Evolutionary conservation across 2,797 vertebrate species (phyloP).

Genomic region (Neomorphus geoffroyi): DNA sequence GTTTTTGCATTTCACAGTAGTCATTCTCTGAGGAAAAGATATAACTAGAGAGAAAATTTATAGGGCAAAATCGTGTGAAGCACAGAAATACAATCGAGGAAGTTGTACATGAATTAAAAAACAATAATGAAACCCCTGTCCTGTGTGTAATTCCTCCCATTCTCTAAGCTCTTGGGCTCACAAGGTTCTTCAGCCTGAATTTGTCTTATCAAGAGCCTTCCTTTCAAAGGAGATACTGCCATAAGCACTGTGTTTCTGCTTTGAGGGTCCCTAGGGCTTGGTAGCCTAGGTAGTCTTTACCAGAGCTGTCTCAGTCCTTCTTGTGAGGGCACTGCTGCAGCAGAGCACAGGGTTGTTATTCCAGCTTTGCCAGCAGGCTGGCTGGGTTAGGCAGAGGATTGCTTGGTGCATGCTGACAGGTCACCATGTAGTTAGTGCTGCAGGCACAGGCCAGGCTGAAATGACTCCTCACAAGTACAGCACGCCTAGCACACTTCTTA

Average conservation of each 20-base stretch:
- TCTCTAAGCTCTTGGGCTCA: background rate
- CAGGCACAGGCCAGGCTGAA: background rate
- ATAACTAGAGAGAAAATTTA: background rate
- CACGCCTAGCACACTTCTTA: fast-evolving
- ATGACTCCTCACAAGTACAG: background rate
- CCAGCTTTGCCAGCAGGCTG: background rate
- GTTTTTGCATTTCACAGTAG: background rate
- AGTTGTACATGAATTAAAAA: background rate
- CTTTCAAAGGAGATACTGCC: background rate
- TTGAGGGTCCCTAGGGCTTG: background rate
- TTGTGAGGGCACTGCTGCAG: background rate
- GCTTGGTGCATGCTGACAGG: background rate
- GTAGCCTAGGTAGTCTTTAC: background rate
- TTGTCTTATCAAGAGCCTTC: background rate
- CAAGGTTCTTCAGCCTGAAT: background rate
- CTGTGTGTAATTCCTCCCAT: background rate
- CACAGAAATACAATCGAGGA: background rate
- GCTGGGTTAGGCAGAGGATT: background rate
- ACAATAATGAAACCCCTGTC: background rate
- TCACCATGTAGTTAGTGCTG: background rate
- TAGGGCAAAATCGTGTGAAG: background rate
- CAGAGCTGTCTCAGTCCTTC: background rate
- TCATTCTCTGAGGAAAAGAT: background rate
- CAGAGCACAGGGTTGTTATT: background rate
- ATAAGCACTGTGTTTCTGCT: background rate